These are phyloP conservation scores for Morinoia aosen DNA, from an alignment of 2,888 invertebrate species.

Conservation along the genomic window DNA sequence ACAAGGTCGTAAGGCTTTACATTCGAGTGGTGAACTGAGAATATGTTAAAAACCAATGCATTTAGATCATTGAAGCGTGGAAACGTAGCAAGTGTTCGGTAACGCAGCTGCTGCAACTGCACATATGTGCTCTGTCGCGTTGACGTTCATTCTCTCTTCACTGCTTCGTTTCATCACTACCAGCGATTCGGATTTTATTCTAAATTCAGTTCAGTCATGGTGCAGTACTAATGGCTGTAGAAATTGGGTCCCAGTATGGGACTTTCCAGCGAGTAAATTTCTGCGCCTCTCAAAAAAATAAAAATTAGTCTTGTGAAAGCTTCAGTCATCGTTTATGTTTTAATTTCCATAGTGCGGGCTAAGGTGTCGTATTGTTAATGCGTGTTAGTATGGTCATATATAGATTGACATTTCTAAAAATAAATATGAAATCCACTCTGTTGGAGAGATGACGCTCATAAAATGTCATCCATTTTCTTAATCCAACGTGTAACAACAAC, in stretches of 20 bases:
- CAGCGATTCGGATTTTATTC: neutral
- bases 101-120: neutral
- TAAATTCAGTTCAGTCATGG: neutral
- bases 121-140: neutral
- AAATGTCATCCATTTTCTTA: too few species aligned
- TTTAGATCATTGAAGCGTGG: neutral
- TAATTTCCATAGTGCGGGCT: neutral
- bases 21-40: neutral
- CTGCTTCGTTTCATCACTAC: neutral
- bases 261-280: neutral
- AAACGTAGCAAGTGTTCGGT: neutral
- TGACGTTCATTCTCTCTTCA: neutral
- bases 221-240: neutral
- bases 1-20: neutral
- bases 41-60: neutral
- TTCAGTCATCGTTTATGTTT: neutral
- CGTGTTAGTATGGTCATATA: too few species aligned
- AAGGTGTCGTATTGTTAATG: neutral
- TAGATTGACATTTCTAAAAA: too few species aligned
- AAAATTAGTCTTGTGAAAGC: neutral
- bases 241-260: neutral
- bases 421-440: too few species aligned
- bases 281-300: neutral
- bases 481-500: too few species aligned
- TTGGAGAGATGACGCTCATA: too few species aligned